phyloP scores from a whole-genome alignment of 2,797 vertebrate species.

The Brotula barbata region DNA sequence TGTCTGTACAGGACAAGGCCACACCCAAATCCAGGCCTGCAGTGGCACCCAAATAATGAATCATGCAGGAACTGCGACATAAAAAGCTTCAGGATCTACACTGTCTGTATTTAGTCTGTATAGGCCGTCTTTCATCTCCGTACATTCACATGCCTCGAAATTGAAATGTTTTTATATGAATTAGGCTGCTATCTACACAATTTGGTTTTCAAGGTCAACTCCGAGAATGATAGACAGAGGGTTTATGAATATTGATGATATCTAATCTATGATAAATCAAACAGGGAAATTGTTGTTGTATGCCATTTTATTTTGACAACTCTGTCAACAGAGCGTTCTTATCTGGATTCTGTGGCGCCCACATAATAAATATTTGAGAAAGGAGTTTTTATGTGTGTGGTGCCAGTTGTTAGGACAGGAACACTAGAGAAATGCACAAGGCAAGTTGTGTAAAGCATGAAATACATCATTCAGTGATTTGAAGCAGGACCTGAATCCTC shows the following conservation, averaged over 20 bases:
- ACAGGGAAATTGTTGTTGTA: background rate
- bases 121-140: no score
- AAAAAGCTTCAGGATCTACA: conserved; percentile 1
- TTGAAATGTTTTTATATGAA: background rate
- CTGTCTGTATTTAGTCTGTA: background rate
- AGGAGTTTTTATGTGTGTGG: conserved; percentile 49
- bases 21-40: conserved; percentile 51
- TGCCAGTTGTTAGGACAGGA: conserved; percentile 2
- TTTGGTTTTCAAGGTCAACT: background rate
- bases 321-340: conserved; percentile 29
- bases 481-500: conserved; percentile 3
- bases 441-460: conserved; percentile 5
- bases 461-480: conserved; percentile 20
- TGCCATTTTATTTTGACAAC: conserved; percentile 27
- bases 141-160: background rate
- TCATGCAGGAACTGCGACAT: conserved; percentile 46
- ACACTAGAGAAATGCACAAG: conserved; percentile 29
- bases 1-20: conserved; percentile 27
- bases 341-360: conserved; percentile 53
- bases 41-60: conserved; percentile 42
- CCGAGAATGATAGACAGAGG: background rate
- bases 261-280: conserved; percentile 18
- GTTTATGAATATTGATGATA: background rate
- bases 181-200: background rate
- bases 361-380: conserved; percentile 75